A percentile compares a stretch with the other conserved stretches of the same genome.
These are phyloP conservation scores for Sesamia nonagrioides DNA, from an alignment of 1,140 invertebrate species.

Conservation along the genomic window DNA sequence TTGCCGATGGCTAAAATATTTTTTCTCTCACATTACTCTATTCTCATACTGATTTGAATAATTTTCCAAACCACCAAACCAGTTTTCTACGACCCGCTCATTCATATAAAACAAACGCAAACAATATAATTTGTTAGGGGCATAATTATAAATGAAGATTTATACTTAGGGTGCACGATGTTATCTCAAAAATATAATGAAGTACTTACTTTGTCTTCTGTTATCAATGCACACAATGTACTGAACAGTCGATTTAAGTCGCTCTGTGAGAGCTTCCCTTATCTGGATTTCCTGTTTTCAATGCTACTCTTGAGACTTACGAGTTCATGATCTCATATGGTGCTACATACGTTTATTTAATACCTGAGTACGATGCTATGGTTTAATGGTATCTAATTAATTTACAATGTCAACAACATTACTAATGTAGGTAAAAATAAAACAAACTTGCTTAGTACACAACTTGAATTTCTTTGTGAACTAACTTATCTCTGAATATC, in stretches of 20 bases:
- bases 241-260: constrained; percentile 26
- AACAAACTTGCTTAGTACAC: constrained; percentile 9
- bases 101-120: constrained; percentile 1
- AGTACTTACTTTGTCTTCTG: constrained; percentile 53
- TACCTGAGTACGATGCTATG: constrained; percentile 9
- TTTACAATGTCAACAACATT: constrained; percentile 41
- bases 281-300: constrained; percentile 61
- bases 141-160: constrained; percentile 70
- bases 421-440: constrained; percentile 25
- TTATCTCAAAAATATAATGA: constrained; percentile 69
- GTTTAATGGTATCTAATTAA: constrained; percentile 27
- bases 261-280: constrained; percentile 54
- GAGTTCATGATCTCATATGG: constrained; percentile 33
- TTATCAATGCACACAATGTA: constrained; percentile 53
- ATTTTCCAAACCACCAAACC: neutral
- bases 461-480: constrained; percentile 42
- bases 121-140: constrained; percentile 50
- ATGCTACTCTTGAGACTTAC: constrained; percentile 15
- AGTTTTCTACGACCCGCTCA: neutral
- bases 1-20: too few species aligned
- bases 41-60: neutral
- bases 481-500: constrained; percentile 21
- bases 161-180: constrained; percentile 66
- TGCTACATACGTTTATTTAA: neutral
- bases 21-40: neutral